Conservation (phyloP, 2,113 vertebrate species). For the Ictalurus punctatus region DNA sequence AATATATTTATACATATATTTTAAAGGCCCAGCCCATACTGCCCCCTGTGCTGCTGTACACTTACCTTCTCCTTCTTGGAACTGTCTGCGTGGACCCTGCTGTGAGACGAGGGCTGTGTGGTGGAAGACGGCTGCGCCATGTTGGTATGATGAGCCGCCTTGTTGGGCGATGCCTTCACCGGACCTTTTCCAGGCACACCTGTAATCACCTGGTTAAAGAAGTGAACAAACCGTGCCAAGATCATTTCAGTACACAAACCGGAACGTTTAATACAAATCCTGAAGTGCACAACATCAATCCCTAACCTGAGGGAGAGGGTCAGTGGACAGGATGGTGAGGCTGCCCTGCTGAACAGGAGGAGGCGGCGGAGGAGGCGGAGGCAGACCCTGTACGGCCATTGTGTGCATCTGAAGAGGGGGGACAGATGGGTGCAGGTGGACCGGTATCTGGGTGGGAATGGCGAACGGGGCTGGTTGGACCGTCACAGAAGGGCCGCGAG, state of each 20-base stretch:
- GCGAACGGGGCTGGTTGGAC: constrained; percentile 80
- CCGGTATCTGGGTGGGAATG: constrained; percentile 81
- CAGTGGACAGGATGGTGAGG: constrained; percentile 79
- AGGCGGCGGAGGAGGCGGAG: constrained; percentile 92
- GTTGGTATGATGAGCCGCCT: constrained; percentile 70
- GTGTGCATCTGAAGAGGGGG: constrained; percentile 86
- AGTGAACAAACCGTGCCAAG: background rate
- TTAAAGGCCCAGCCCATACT: too few species aligned
- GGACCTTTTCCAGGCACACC: constrained; percentile 74
- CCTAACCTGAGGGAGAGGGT: constrained; percentile 85
- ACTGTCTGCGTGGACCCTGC: constrained; percentile 89
- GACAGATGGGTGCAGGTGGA: constrained; percentile 85
- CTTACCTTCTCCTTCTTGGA: constrained; percentile 95
- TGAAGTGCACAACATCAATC: too few species aligned
- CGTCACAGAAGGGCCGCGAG: constrained; percentile 78
- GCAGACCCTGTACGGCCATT: constrained; percentile 85
- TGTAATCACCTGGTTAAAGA: constrained; percentile 73
- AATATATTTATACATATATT: too few species aligned
- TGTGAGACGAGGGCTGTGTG: constrained; percentile 75
- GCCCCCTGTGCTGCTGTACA: background rate
- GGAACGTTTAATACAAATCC: background rate
- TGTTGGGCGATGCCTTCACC: constrained; percentile 75
- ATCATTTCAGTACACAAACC: background rate
- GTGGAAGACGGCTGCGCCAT: constrained; percentile 80
- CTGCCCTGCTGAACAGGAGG: constrained; percentile 88